phyloP scores from a whole-genome alignment of 2,113 vertebrate genomes.

The Numenius arquata region DNA sequence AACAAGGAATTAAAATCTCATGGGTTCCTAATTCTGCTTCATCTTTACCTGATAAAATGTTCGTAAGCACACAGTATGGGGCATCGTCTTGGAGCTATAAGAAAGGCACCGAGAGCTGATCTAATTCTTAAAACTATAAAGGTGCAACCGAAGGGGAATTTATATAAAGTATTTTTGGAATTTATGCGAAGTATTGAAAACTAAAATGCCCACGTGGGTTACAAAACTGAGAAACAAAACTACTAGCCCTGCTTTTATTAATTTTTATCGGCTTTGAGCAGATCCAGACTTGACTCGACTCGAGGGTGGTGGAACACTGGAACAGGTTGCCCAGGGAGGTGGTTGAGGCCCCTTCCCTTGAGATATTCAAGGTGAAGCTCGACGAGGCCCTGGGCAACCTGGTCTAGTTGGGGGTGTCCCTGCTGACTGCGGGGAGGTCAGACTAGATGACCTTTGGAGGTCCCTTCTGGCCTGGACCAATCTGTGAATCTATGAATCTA shows the following conservation, averaged over 20 bases:
- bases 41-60: background rate
- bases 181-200: background rate
- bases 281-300: background rate
- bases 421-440: no score
- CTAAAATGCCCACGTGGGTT: background rate
- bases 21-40: background rate
- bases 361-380: no score
- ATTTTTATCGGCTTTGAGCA: background rate
- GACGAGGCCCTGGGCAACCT: no score
- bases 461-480: no score
- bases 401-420: no score
- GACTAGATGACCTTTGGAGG: no score
- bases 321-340: no score
- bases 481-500: no score
- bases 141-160: background rate
- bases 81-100: background rate
- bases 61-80: background rate
- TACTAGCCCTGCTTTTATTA: background rate
- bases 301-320: no score
- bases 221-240: background rate
- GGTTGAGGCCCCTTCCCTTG: no score
- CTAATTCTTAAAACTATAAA: background rate
- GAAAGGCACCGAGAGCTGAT: background rate
- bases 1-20: background rate
- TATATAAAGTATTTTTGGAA: background rate